phyloP scores from a whole-genome alignment of 1,140 invertebrate genomes.

The Dendroctonus valens region DNA sequence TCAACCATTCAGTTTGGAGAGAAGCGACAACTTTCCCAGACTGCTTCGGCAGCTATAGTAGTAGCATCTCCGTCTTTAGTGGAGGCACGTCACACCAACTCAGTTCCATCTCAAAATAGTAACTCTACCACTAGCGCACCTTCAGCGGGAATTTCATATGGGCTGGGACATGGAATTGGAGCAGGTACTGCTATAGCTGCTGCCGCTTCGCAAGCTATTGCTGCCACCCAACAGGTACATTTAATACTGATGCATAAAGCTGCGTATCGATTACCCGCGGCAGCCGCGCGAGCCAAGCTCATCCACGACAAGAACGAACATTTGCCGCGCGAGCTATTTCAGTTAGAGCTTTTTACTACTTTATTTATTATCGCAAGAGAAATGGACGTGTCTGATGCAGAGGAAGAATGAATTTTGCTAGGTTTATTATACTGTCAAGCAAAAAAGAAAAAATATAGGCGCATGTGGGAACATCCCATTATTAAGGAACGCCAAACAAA shows the following conservation, averaged over 20 bases:
- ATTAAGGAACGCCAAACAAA: no score
- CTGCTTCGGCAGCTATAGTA: constrained; percentile 21
- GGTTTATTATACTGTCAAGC: no score
- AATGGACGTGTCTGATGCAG: no score
- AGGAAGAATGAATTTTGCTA: no score
- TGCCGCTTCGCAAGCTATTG: constrained; percentile 93
- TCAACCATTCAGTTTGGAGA: constrained; percentile 47
- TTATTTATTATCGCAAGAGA: no score
- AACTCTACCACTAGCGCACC: constrained; percentile 12
- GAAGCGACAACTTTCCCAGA: constrained; percentile 49
- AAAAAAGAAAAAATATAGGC: no score
- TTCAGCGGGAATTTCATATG: constrained; percentile 51
- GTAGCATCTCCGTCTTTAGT: constrained; percentile 29
- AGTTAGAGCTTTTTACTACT: no score
- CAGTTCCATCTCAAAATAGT: constrained; percentile 27
- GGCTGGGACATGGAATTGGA: constrained; percentile 56
- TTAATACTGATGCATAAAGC: neutral
- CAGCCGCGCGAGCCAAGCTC: no score
- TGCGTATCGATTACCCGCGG: no score
- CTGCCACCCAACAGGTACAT: constrained; percentile 87
- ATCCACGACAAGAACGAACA: no score
- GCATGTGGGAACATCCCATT: no score
- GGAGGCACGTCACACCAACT: constrained; percentile 33
- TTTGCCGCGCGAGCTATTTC: no score
- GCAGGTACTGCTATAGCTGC: constrained; percentile 89